phyloP scores from a whole-genome alignment of 2,113 vertebrate genomes.

The Excalfactoria chinensis region DNA sequence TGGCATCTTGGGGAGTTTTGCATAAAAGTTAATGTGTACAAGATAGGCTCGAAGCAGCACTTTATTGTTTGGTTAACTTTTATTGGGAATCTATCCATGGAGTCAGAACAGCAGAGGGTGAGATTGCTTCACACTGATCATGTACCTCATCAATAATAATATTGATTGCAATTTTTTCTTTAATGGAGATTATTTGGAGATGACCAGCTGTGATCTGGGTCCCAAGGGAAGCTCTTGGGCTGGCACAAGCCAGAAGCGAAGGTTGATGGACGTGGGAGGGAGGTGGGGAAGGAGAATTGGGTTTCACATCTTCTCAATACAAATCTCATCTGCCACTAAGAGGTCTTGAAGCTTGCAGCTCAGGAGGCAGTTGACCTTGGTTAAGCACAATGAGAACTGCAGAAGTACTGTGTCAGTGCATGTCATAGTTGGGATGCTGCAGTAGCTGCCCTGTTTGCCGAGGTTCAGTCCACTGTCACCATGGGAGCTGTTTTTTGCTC shows the following conservation, averaged over 20 bases:
- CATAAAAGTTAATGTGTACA: background rate
- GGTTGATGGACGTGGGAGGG: background rate
- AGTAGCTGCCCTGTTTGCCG: accelerated
- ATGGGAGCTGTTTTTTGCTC: background rate
- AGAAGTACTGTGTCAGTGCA: background rate
- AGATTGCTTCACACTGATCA: background rate
- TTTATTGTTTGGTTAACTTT: background rate
- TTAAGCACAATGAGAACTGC: constrained; percentile 16
- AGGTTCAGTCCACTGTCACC: background rate
- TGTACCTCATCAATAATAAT: background rate
- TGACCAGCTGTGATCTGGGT: constrained; percentile 11
- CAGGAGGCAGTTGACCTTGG: constrained; percentile 20
- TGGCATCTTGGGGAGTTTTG: background rate
- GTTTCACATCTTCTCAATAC: background rate
- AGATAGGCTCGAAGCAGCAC: background rate
- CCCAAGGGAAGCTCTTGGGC: constrained; percentile 1
- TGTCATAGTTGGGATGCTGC: background rate
- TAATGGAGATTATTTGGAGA: background rate
- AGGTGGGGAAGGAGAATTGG: background rate
- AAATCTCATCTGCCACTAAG: background rate
- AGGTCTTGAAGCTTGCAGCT: background rate
- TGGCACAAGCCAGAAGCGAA: background rate
- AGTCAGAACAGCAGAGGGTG: background rate
- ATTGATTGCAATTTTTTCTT: background rate
- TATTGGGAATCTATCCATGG: background rate